Conservation (phyloP, 2,888 invertebrate species). For the Harpalus rubripes region DNA sequence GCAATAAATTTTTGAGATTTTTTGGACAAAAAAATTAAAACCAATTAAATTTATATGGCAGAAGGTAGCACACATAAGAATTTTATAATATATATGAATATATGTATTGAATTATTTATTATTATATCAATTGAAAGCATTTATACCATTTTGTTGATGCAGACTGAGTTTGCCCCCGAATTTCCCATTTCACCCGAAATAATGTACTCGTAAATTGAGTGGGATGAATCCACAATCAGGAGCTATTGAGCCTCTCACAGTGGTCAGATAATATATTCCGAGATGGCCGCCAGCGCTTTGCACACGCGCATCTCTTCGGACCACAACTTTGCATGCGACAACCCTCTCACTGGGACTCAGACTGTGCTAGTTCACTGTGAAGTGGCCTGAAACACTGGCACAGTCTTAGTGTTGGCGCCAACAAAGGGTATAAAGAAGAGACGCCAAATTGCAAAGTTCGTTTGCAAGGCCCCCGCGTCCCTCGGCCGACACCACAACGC, state of each 20-base stretch:
- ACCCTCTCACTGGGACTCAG: slow-evolving; percentile 69
- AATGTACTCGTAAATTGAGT: slow-evolving; percentile 27
- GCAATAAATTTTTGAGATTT: too few species aligned
- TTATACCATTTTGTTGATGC: slow-evolving; percentile 8
- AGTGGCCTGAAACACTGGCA: slow-evolving; percentile 65
- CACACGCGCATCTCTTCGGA: slow-evolving; percentile 68
- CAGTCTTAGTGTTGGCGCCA: slow-evolving; percentile 71
- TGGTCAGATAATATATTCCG: slow-evolving; percentile 59
- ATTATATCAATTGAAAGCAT: not conserved
- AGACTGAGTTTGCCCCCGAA: not conserved
- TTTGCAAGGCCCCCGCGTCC: slow-evolving; percentile 68
- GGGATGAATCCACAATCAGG: slow-evolving; percentile 51
- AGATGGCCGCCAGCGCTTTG: slow-evolving; percentile 41
- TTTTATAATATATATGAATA: too few species aligned
- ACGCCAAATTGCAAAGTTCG: slow-evolving; percentile 74
- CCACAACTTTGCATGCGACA: slow-evolving; percentile 73
- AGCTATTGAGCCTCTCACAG: slow-evolving; percentile 47
- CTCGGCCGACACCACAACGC: slow-evolving; percentile 69
- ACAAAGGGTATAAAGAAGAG: slow-evolving; percentile 73
- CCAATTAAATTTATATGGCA: too few species aligned
- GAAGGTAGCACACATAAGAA: too few species aligned
- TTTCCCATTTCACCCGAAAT: not conserved
- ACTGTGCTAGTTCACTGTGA: slow-evolving; percentile 30
- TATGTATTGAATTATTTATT: too few species aligned
- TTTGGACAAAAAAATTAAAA: too few species aligned